Base-by-base conservation (phyloP, 2,797 vertebrate species). In the Aeoliscus strigatus region DNA sequence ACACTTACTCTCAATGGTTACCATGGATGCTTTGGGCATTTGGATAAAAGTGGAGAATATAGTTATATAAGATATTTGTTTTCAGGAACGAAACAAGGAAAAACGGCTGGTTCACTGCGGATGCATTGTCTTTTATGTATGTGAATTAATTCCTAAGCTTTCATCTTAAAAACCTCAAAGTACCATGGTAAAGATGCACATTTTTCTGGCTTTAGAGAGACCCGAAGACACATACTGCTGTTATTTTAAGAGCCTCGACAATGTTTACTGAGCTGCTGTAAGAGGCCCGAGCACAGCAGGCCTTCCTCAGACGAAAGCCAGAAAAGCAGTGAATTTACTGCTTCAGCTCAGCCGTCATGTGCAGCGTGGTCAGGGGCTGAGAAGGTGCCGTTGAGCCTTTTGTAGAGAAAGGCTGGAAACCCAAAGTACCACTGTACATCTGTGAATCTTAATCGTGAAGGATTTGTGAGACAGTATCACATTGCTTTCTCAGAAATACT, bases 271-370 rank as follows among this genome's bases (percentile, higher is more conserved):
- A 38, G 30, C 36, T 27, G 25, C 28, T 45, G 23, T 23, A 26
- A 29, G 38, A 52, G 32, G 39, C 34, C 25, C 25, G 24, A 58
- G 17, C 14, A 11, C 39, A 36, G 26, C 38, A 42, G 43, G 42
- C 33, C 31, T 52, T 34, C 15, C 11, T 5, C 5, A 50, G 70
- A 72, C 39, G 2, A 70, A 75, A 67, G 16, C 59, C 63, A 69
- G 69, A 53, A 51, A 31, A 3, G 39, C 45, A 23, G 40, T n/a
- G 18, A 23, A 35, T 58, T 60, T 30, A 29, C 62, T 58, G 60
- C 60, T 70, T 70, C 55, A 54, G 65, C 53, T 73, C 71, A 75
- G 46, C 39, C 65, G 63, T 74, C 65, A 41, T 60, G 35, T 53
- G 60, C 46, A 41, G 43, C 30, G 31, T 31, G 47, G 41, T 60